Percentiles rank a stretch among this genome's conserved stretches.
Conservation (phyloP, 2,113 vertebrate species). For the Mus spicilegus region DNA sequence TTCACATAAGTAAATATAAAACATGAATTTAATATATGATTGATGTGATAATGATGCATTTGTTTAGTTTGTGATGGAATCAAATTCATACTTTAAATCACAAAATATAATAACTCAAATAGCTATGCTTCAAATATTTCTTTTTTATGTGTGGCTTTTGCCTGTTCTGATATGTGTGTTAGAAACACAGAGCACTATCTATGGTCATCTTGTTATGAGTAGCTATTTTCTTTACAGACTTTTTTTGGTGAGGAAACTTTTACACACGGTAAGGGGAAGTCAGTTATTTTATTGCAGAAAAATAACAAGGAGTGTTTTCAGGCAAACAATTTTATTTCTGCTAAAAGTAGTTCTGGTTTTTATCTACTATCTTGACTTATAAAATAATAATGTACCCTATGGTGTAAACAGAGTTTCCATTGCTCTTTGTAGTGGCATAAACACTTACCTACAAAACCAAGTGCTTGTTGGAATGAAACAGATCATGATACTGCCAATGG, state of each 20-base stretch:
- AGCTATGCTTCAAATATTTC: not conserved
- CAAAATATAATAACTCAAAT: not conserved
- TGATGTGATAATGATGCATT: not conserved
- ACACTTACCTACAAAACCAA: not conserved
- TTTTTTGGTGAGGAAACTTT: not conserved
- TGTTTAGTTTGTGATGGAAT: not conserved
- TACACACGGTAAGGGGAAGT: not conserved
- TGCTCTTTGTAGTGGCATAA: not conserved
- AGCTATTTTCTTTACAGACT: not conserved
- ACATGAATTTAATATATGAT: not conserved
- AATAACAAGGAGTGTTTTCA: not conserved
- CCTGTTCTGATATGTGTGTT: not conserved
- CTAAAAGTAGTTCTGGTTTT: not conserved
- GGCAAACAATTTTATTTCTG: not conserved
- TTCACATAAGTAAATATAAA: not conserved
- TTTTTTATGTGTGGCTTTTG: not conserved
- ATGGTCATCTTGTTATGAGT: not conserved
- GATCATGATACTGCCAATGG: not conserved
- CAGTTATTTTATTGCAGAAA: not conserved
- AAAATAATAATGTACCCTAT: not conserved
- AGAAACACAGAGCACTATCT: not conserved
- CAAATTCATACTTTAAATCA: not conserved
- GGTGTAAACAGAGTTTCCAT: not conserved
- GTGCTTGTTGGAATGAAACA: slow-evolving; percentile 36
- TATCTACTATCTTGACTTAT: not conserved